phyloP scores from a whole-genome alignment of 2,888 invertebrate genomes.

The Ptychoptera albimana region DNA sequence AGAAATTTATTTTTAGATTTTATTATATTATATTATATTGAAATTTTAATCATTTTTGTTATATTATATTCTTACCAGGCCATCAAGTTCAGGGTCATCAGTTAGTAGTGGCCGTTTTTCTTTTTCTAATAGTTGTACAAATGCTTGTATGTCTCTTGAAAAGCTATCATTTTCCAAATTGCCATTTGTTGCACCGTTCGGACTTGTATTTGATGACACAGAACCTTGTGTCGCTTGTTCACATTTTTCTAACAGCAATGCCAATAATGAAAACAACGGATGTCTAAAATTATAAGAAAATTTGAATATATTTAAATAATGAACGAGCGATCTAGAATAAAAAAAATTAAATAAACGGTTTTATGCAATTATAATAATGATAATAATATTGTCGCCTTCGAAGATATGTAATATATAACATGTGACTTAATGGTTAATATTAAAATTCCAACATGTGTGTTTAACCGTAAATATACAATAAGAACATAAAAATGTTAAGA shows the following conservation, averaged over 20 bases:
- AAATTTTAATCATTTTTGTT: background rate
- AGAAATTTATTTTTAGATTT: conserved; percentile 12
- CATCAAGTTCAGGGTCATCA: conserved; percentile 88
- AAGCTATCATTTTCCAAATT: conserved; percentile 14
- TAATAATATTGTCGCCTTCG: too few species aligned
- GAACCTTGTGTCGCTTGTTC: conserved; percentile 90
- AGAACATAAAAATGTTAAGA: too few species aligned
- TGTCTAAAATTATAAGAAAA: conserved; percentile 44
- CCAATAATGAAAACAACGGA: conserved; percentile 83
- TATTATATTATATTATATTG: background rate
- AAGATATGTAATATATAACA: too few species aligned
- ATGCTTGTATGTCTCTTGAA: conserved; percentile 35
- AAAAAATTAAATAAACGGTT: too few species aligned
- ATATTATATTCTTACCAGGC: conserved; percentile 46
- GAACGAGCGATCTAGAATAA: too few species aligned
- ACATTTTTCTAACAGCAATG: conserved; percentile 87
- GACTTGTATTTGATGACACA: conserved; percentile 56
- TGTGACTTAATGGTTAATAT: too few species aligned
- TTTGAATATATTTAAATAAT: too few species aligned
- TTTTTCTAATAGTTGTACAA: conserved; percentile 77
- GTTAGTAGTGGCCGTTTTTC: conserved; percentile 74
- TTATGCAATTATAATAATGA: too few species aligned
- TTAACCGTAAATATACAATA: too few species aligned
- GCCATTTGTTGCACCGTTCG: conserved; percentile 13
- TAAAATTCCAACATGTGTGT: too few species aligned